Conservation (phyloP, 2,113 vertebrate species). For the Apaloderma vittatum region DNA sequence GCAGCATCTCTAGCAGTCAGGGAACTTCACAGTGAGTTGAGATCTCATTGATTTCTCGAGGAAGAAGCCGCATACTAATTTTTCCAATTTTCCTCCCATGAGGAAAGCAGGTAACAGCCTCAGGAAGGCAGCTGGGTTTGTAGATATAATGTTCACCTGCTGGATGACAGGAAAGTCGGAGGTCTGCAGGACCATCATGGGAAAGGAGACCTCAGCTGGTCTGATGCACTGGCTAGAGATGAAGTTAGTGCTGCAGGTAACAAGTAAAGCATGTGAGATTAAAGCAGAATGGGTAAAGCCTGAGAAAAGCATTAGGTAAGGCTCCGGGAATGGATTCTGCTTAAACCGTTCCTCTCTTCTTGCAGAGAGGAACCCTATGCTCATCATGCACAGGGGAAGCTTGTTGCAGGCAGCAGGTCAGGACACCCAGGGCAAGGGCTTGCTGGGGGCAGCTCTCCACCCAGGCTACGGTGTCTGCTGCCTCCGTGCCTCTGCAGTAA, state of each 20-base stretch:
- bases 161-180: not conserved
- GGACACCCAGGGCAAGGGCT: not conserved
- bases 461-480: no score
- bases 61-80: slow-evolving; percentile 25
- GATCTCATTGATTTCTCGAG: slow-evolving; percentile 13
- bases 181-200: not conserved
- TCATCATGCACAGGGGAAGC: no score
- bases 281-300: not conserved
- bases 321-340: not conserved
- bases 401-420: not conserved
- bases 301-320: not conserved
- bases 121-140: slow-evolving; percentile 7
- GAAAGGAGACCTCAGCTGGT: not conserved
- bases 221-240: not conserved
- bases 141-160: not conserved
- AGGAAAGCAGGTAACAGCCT: not conserved
- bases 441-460: not conserved
- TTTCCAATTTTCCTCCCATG: not conserved
- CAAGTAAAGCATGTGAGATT: rapidly evolving
- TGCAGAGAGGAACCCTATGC: not conserved
- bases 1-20: slow-evolving; percentile 29
- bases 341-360: not conserved
- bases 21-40: slow-evolving; percentile 49
- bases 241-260: not conserved
- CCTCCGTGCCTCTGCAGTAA: not conserved